These are phyloP conservation scores for Hippolais icterina DNA, from an alignment of 2,113 vertebrate species.

Conservation along the genomic window DNA sequence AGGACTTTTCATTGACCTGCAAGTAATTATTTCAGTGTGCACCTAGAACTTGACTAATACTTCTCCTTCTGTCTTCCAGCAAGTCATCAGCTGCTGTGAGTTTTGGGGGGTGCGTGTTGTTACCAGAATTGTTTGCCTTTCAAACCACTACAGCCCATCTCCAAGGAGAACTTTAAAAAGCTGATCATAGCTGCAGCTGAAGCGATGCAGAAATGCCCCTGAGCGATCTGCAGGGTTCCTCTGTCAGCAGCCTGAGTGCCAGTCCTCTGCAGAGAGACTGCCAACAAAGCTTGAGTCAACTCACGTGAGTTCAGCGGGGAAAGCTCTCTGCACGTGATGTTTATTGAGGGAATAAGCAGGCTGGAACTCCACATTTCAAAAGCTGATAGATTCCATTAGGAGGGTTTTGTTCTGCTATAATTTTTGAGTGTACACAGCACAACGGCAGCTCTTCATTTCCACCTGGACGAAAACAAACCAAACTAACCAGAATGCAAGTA, in stretches of 20 bases:
- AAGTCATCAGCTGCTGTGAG: not conserved
- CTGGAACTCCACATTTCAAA: not conserved
- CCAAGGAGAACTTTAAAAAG: constrained; percentile 26
- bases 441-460: not conserved
- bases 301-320: constrained; percentile 65
- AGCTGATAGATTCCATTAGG: constrained; percentile 44
- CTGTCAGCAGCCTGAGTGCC: constrained; percentile 69
- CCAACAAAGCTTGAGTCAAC: constrained; percentile 47
- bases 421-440: constrained; percentile 23
- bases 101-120: not conserved
- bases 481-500: not conserved
- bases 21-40: not conserved
- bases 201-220: constrained; percentile 52
- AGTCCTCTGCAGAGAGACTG: constrained; percentile 49
- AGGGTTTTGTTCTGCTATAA: constrained; percentile 29
- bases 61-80: not conserved
- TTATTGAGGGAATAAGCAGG: not conserved
- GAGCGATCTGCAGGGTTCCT: constrained; percentile 70
- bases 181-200: constrained; percentile 14
- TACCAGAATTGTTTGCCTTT: constrained; percentile 20
- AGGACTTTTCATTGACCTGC: not conserved
- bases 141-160: not conserved
- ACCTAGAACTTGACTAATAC: not conserved
- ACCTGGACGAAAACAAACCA: not conserved
- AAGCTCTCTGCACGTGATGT: constrained; percentile 43